A percentile compares a stretch with the other conserved stretches of the same genome.
Conservation (phyloP, 1,140 invertebrate species). For the Trachelipus rathkii region DNA sequence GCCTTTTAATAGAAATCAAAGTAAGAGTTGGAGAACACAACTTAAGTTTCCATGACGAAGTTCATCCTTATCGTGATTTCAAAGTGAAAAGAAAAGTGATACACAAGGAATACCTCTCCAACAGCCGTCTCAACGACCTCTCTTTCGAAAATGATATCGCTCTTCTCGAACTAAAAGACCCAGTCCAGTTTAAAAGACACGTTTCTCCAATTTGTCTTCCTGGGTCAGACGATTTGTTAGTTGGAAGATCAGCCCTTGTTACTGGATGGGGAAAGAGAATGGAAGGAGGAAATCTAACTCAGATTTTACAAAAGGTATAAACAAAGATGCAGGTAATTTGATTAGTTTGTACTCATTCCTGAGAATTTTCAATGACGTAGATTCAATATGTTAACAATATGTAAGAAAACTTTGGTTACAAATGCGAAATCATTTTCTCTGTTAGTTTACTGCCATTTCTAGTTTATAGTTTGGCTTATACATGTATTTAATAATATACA, state of each 20-base stretch:
- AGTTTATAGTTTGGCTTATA: too few species aligned
- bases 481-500: too few species aligned
- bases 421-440: too few species aligned
- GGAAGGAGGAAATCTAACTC: background rate
- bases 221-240: slow-evolving; percentile 71
- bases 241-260: slow-evolving; percentile 74
- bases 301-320: background rate
- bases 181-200: slow-evolving; percentile 77
- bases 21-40: background rate
- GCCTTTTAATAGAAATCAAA: background rate
- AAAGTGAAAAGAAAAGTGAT: slow-evolving; percentile 83
- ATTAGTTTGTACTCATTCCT: too few species aligned
- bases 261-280: slow-evolving; percentile 63
- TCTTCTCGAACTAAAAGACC: slow-evolving; percentile 73
- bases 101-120: slow-evolving; percentile 79
- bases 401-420: too few species aligned
- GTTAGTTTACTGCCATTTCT: too few species aligned
- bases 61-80: slow-evolving; percentile 13
- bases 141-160: slow-evolving; percentile 89
- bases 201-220: slow-evolving; percentile 92
- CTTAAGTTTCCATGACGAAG: background rate
- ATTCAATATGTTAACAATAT: too few species aligned
- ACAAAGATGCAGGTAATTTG: background rate
- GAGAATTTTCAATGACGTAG: too few species aligned
- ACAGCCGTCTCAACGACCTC: slow-evolving; percentile 45